These are phyloP conservation scores for Sarcophaga peregrina DNA, from an alignment of 1,140 invertebrate species.

Conservation along the genomic window DNA sequence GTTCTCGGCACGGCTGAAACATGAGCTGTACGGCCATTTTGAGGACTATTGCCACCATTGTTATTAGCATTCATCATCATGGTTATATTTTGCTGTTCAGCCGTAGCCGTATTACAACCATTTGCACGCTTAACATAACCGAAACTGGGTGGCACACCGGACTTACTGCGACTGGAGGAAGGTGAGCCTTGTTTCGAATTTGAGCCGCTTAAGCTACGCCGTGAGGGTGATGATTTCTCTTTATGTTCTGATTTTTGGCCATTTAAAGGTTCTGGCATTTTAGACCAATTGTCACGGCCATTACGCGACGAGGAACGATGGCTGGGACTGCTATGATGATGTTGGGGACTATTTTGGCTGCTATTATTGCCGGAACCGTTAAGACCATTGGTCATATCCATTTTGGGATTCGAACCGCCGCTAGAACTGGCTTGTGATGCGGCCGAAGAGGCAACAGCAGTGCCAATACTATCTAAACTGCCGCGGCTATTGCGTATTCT, in stretches of 20 bases:
- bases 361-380: conserved; percentile 23
- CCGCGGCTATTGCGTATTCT: conserved; percentile 65
- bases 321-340: conserved; percentile 47
- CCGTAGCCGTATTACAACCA: conserved; percentile 68
- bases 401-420: conserved; percentile 55
- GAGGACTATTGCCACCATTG: conserved; percentile 54
- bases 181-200: conserved; percentile 66
- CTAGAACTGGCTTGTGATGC: conserved; percentile 62
- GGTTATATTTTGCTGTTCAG: conserved; percentile 68
- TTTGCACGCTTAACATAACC: conserved; percentile 85
- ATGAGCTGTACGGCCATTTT: conserved; percentile 77
- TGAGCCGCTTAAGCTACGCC: conserved; percentile 63
- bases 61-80: conserved; percentile 66
- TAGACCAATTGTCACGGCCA: conserved; percentile 64
- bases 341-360: conserved; percentile 55
- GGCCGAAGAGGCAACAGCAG: conserved; percentile 57
- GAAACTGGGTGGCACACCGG: conserved; percentile 80
- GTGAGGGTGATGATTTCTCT: conserved; percentile 62
- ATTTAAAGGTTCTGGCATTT: conserved; percentile 64
- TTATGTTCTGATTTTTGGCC: conserved; percentile 60
- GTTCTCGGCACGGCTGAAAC: conserved; percentile 85
- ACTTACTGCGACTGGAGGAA: conserved; percentile 71
- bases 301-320: conserved; percentile 58
- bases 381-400: conserved; percentile 51
- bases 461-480: conserved; percentile 64